Conservation (phyloP, 2,888 invertebrate species). For the Anthophora plumipes region DNA sequence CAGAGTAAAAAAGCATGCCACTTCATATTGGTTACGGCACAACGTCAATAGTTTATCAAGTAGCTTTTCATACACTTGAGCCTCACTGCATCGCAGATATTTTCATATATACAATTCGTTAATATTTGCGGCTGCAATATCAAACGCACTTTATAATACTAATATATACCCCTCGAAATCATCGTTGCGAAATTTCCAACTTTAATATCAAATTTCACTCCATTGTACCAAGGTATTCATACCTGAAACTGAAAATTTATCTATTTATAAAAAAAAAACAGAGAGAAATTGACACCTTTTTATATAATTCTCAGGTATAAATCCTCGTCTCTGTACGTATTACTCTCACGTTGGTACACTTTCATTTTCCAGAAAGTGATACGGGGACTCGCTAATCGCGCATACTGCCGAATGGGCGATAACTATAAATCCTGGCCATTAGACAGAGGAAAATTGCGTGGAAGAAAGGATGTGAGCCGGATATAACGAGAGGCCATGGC, state of each 20-base stretch:
- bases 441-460: slow-evolving; percentile 32
- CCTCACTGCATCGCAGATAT: neutral
- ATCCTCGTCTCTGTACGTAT: neutral
- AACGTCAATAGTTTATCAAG: slow-evolving; percentile 3
- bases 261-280: neutral
- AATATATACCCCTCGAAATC: too few relatives aligned
- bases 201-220: neutral
- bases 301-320: neutral
- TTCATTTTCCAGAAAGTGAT: slow-evolving; percentile 4
- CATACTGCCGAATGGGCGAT: slow-evolving; percentile 3
- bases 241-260: neutral
- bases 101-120: neutral
- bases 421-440: slow-evolving; percentile 20
- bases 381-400: slow-evolving; percentile 3
- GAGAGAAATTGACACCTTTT: neutral
- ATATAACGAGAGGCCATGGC: slow-evolving; percentile 5
- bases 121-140: neutral
- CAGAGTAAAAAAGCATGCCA: slow-evolving; percentile 8
- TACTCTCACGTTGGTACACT: neutral
- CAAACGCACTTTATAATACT: neutral
- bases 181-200: neutral
- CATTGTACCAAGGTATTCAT: neutral
- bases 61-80: neutral
- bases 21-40: neutral
- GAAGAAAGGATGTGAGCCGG: slow-evolving; percentile 29